Percentiles rank a stretch among this genome's conserved stretches.
These are phyloP conservation scores for Cygnus buccinator DNA, from an alignment of 2,113 vertebrate species.

Conservation along the genomic window DNA sequence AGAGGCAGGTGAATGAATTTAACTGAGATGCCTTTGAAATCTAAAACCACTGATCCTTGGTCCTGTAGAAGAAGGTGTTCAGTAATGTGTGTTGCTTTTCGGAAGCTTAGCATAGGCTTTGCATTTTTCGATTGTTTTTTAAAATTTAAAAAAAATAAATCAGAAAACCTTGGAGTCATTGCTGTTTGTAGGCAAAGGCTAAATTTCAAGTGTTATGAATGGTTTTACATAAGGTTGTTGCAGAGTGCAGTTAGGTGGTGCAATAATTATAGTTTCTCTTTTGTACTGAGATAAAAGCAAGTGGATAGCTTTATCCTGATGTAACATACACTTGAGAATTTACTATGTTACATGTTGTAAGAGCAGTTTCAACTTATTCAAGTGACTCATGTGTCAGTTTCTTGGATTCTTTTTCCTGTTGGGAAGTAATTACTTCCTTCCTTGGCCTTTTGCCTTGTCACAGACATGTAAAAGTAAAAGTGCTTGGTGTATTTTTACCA, in stretches of 20 bases:
- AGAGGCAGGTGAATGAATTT: background rate
- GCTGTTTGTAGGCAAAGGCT: background rate
- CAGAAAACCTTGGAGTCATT: background rate
- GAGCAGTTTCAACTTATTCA: background rate
- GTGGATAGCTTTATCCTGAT: no score
- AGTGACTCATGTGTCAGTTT: background rate
- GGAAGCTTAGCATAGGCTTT: background rate
- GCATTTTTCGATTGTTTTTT: no score
- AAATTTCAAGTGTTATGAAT: background rate
- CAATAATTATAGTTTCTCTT: background rate
- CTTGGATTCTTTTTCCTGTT: background rate
- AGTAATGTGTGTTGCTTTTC: background rate
- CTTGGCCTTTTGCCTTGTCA: background rate
- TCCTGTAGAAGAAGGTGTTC: background rate
- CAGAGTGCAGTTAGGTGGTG: background rate
- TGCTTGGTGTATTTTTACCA: background rate
- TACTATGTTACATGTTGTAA: background rate
- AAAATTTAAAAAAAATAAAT: background rate
- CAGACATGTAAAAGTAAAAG: background rate
- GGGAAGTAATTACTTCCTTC: background rate
- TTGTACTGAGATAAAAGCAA: background rate
- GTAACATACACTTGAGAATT: background rate
- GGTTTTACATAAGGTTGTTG: background rate
- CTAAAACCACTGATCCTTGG: background rate
- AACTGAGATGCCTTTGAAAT: background rate